These are phyloP conservation scores for Neosalanx taihuensis DNA, from an alignment of 2,797 vertebrate genomes.

Conservation along the genomic window DNA sequence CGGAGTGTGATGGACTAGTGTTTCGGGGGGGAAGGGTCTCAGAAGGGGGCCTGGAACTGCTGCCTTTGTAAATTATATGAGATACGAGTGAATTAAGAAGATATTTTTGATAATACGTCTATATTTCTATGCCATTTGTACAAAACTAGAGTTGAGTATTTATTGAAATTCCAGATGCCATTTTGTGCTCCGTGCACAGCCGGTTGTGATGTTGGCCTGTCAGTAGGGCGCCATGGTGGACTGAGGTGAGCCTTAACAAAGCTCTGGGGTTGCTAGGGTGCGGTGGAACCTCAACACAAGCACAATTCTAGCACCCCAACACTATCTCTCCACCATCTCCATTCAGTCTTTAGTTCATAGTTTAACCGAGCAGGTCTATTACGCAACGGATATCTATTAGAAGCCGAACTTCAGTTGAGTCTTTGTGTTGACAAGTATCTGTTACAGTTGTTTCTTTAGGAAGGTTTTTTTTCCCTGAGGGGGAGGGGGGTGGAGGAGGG, in stretches of 20 bases:
- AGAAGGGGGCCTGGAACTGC: slow-evolving; percentile 62
- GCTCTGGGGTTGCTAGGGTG: slow-evolving; percentile 78
- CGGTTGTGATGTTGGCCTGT: slow-evolving; percentile 41
- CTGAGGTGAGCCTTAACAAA: slow-evolving; percentile 57
- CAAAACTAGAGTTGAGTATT: slow-evolving; percentile 55
- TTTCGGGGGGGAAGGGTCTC: slow-evolving; percentile 65
- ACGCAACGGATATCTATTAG: neutral
- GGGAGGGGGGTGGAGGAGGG: slow-evolving; percentile 41
- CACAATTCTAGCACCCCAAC: slow-evolving; percentile 79
- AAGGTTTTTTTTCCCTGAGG: slow-evolving; percentile 28
- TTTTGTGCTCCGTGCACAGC: slow-evolving; percentile 52
- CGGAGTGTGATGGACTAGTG: slow-evolving; percentile 74
- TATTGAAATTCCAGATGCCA: slow-evolving; percentile 70
- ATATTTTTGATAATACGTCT: slow-evolving; percentile 70
- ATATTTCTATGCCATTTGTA: slow-evolving; percentile 63
- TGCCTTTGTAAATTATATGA: slow-evolving; percentile 70
- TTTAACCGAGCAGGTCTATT: slow-evolving; percentile 32
- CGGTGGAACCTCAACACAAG: slow-evolving; percentile 81
- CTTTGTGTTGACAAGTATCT: slow-evolving; percentile 7
- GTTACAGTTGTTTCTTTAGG: slow-evolving; percentile 26
- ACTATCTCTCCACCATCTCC: slow-evolving; percentile 39
- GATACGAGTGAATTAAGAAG: slow-evolving; percentile 49
- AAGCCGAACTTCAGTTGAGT: slow-evolving; percentile 4
- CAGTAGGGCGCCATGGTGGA: slow-evolving; percentile 66
- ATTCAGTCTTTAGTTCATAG: slow-evolving; percentile 1